Evolutionary conservation across 2,113 vertebrate genomes (phyloP).

Genomic region (Muscicapa adusta): DNA sequence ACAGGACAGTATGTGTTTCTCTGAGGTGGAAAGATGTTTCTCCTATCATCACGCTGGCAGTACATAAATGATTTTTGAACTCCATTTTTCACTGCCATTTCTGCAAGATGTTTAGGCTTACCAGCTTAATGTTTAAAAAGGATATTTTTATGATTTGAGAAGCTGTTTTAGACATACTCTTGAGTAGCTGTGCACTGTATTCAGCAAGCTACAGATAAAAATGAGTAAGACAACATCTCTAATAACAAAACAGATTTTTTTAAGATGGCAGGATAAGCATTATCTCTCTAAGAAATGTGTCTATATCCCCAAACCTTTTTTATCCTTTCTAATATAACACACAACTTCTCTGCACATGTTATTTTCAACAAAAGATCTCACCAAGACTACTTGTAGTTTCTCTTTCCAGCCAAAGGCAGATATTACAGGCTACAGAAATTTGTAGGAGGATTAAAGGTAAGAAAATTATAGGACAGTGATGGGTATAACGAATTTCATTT

Average conservation of each 20-base stretch:
- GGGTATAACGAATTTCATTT: not conserved
- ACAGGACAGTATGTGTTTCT: conserved; percentile 30
- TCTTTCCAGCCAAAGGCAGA: not conserved
- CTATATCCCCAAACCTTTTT: not conserved
- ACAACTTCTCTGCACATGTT: not conserved
- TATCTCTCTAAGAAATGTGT: not conserved
- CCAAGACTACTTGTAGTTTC: not conserved
- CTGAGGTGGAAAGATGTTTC: not conserved
- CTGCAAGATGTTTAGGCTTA: not conserved
- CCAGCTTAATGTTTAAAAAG: not conserved
- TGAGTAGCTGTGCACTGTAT: fast-evolving
- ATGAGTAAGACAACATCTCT: not conserved
- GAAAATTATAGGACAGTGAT: not conserved
- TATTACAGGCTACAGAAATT: not conserved
- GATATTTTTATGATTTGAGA: not conserved
- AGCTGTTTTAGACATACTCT: not conserved
- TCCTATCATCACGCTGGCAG: conserved; percentile 12
- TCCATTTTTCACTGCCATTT: conserved; percentile 9
- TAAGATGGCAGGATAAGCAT: not conserved
- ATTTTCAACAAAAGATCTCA: not conserved
- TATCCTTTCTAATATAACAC: not conserved
- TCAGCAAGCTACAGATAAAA: not conserved
- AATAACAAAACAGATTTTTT: not conserved
- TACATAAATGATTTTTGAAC: conserved; percentile 9
- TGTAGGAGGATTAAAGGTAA: not conserved